Percentiles rank a stretch among this genome's conserved stretches.
Conservation (phyloP, 2,888 invertebrate species). For the Pammene fasciana region DNA sequence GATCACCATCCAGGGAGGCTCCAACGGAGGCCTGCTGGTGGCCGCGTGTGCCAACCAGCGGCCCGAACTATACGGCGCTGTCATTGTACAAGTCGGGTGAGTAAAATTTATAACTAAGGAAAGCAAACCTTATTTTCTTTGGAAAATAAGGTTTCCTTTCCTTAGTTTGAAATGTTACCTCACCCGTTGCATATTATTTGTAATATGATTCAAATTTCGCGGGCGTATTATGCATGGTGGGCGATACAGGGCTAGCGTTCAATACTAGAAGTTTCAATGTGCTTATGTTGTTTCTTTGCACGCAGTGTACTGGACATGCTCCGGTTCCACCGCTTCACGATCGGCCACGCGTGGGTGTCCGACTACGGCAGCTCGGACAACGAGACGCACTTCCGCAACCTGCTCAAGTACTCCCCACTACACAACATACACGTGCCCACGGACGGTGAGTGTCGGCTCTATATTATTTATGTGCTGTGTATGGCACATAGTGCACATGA, state of each 20-base stretch:
- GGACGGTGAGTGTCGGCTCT: conserved; percentile 57
- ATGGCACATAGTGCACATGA: too few relatives aligned
- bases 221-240: too few relatives aligned
- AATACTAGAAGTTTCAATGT: too few relatives aligned
- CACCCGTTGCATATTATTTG: too few relatives aligned
- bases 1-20: conserved; percentile 95
- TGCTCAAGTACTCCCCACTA: conserved; percentile 95
- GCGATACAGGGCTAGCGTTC: too few relatives aligned
- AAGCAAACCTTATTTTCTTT: too few relatives aligned
- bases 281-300: background rate
- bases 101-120: too few relatives aligned
- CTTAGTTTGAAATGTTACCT: too few relatives aligned
- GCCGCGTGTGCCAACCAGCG: conserved; percentile 97
- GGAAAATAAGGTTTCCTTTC: too few relatives aligned
- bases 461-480: too few relatives aligned
- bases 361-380: conserved; percentile 97
- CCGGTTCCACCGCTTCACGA: conserved; percentile 98
- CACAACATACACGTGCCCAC: conserved; percentile 92
- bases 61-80: conserved; percentile 96
- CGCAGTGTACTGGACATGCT: conserved; percentile 98
- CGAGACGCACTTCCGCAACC: conserved; percentile 92
- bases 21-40: conserved; percentile 98
- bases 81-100: conserved; percentile 97
- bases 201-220: too few relatives aligned
- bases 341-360: conserved; percentile 97